Percentiles rank a stretch among this genome's conserved stretches.
Conservation (phyloP, 2,888 invertebrate genomes). For the Melanotus villosus region DNA sequence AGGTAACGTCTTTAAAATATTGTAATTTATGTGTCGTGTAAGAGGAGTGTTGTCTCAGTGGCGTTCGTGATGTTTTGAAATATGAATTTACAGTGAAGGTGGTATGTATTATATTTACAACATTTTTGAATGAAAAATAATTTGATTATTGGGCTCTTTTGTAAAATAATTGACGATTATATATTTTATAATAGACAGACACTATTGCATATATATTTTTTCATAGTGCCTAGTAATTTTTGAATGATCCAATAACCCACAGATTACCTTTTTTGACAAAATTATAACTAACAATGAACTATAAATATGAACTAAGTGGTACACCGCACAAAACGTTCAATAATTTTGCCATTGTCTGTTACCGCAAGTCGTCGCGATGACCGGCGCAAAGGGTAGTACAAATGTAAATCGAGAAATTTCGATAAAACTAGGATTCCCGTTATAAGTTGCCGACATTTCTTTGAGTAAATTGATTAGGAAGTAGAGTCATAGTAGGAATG, state of each 20-base stretch:
- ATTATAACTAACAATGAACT: background rate
- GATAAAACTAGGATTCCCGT: constrained; percentile 23
- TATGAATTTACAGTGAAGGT: background rate
- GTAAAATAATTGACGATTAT: too few relatives aligned
- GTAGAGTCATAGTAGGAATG: background rate
- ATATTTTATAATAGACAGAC: too few relatives aligned
- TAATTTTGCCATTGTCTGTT: constrained; percentile 61
- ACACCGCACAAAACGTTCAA: constrained; percentile 54
- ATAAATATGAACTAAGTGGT: background rate
- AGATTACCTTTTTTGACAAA: background rate
- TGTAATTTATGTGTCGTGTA: background rate
- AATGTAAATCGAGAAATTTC: constrained; percentile 33
- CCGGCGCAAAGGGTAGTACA: constrained; percentile 60
- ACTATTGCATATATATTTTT: too few relatives aligned
- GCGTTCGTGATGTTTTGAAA: constrained; percentile 12
- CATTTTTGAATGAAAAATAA: background rate
- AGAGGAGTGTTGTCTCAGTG: constrained; percentile 14
- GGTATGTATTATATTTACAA: background rate
- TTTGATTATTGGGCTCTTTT: too few relatives aligned
- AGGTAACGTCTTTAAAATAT: background rate
- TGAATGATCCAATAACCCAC: too few relatives aligned
- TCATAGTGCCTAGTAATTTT: too few relatives aligned
- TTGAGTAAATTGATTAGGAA: constrained; percentile 8
- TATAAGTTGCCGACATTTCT: constrained; percentile 9
- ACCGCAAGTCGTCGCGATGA: constrained; percentile 61